Evolutionary conservation across 1,140 invertebrate genomes (phyloP), one percentile per base, ranked within the genome.

Genomic region (Panulirus ornatus): DNA sequence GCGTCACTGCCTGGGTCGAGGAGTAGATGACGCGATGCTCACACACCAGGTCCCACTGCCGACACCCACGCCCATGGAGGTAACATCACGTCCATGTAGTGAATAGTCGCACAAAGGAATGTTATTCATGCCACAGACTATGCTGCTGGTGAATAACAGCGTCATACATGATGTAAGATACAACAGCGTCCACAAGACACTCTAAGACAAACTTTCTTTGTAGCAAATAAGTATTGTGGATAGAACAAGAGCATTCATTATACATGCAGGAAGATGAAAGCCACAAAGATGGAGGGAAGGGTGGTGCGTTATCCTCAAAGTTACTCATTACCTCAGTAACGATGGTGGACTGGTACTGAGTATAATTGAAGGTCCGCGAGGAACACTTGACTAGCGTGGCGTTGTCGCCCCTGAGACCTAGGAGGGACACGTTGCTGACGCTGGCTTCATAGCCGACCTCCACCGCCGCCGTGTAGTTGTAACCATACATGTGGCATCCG

Each of bases 261-360:
- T n/a, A n/a, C n/a, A n/a, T n/a, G n/a, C n/a, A n/a, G n/a, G n/a
- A n/a, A n/a, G n/a, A n/a, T n/a, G n/a, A n/a, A n/a, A n/a, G n/a
- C n/a, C n/a, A n/a, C n/a, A n/a, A n/a, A n/a, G n/a, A n/a, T n/a
- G n/a, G n/a, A n/a, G n/a, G n/a, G n/a, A n/a, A n/a, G n/a, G n/a
- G n/a, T n/a, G n/a, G n/a, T n/a, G n/a, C n/a, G n/a, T n/a, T n/a
- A n/a, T n/a, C n/a, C n/a, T n/a, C n/a, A n/a, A n/a, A n/a, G n/a
- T n/a, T n/a, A n/a, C n/a, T n/a, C n/a, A n/a, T 34, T 38, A 84
- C 83, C 66, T 91, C 81, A 22, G 91, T 84, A 0, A 84, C 75
- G 36, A 91, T 22, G 2, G 78, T 91, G 16, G 88, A 91, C 36
- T 78, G 30, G 73, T 91, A 66, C 16, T 78, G 47, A 11, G 78